These are phyloP conservation scores for Podarcis muralis DNA, from an alignment of 2,113 vertebrate species.

Conservation along the genomic window DNA sequence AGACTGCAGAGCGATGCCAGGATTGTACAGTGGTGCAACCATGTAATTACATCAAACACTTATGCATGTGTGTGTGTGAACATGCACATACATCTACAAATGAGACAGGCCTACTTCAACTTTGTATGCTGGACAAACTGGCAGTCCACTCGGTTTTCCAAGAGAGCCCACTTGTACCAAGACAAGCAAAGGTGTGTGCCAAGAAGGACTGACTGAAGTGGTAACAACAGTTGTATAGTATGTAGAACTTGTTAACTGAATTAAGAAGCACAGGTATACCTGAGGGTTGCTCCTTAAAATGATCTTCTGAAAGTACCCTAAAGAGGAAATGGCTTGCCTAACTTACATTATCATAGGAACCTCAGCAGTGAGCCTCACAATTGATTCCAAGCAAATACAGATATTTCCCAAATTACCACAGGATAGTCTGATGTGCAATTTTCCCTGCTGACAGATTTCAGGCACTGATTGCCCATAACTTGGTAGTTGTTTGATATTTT, in stretches of 20 bases:
- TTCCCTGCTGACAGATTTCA: neutral
- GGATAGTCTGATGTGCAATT: neutral
- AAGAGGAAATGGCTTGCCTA: neutral
- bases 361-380: neutral
- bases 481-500: slow-evolving; percentile 15
- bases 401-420: neutral
- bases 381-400: neutral
- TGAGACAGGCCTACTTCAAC: neutral
- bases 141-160: neutral
- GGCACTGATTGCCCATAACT: neutral
- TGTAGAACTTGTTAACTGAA: neutral
- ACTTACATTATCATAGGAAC: neutral
- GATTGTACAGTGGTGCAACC: neutral
- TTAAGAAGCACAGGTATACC: neutral
- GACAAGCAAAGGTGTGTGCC: neutral
- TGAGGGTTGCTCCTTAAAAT: neutral
- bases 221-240: too few relatives aligned
- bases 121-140: neutral
- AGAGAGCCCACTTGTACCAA: neutral
- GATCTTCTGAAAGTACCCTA: neutral
- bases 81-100: neutral
- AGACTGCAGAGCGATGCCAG: neutral
- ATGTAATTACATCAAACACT: neutral
- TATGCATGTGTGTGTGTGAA: too few relatives aligned
- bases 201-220: too few relatives aligned